These are phyloP conservation scores for Helleia helle DNA, from an alignment of 2,888 invertebrate species.

Conservation along the genomic window DNA sequence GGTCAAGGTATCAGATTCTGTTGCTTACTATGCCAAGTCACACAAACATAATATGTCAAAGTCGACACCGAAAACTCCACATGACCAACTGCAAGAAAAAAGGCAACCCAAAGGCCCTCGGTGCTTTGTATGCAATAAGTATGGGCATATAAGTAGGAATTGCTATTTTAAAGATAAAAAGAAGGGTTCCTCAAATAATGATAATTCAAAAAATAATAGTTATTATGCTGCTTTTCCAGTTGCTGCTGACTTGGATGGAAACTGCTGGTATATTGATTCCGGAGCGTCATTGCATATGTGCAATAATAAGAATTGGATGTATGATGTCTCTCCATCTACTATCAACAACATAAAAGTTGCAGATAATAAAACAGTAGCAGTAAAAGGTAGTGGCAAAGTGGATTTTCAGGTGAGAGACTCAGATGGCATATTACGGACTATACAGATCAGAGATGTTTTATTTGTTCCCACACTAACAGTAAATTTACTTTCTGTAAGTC, in stretches of 20 bases:
- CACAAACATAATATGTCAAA: too few relatives aligned
- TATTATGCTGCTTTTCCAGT: slow-evolving; percentile 18
- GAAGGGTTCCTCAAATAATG: too few relatives aligned
- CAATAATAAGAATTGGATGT: slow-evolving; percentile 5
- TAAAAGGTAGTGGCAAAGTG: slow-evolving; percentile 1
- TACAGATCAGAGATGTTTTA: slow-evolving; percentile 1
- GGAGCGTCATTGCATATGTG: slow-evolving; percentile 6
- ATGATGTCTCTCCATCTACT: background rate
- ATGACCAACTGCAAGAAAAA: too few relatives aligned
- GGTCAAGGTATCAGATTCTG: too few relatives aligned
- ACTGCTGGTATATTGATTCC: slow-evolving; percentile 8
- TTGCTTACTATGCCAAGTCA: too few relatives aligned
- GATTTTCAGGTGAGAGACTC: slow-evolving; percentile 6
- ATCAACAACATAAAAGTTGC: slow-evolving; percentile 1
- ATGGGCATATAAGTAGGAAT: too few relatives aligned
- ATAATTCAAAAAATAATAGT: background rate
- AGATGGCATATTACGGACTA: slow-evolving; percentile 4
- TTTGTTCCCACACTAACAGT: slow-evolving; percentile 2
- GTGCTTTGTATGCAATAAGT: too few relatives aligned
- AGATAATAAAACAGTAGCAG: slow-evolving; percentile 6
- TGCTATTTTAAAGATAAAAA: too few relatives aligned
- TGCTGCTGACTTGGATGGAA: slow-evolving; percentile 8
- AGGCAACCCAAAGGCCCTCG: too few relatives aligned
- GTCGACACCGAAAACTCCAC: too few relatives aligned
- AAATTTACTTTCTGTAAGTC: slow-evolving; percentile 7